A percentile compares a stretch with the other conserved stretches of the same genome.
Conservation (phyloP, 2,888 invertebrate species). For the Taenaris catops region DNA sequence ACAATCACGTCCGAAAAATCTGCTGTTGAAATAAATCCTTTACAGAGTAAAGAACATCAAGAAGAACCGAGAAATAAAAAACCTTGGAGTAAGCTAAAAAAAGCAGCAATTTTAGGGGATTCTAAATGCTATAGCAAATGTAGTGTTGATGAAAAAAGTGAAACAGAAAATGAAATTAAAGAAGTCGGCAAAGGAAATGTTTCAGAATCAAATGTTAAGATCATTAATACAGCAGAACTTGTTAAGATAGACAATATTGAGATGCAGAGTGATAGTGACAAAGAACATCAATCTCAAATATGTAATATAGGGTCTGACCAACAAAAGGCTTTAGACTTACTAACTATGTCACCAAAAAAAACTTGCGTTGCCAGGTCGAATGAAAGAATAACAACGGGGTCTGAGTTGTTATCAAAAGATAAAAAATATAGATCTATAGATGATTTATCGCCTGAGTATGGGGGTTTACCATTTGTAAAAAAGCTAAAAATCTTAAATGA, state of each 20-base stretch:
- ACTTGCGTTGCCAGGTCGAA: conserved; percentile 35
- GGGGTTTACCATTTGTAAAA: conserved; percentile 92
- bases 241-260: conserved; percentile 74
- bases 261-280: conserved; percentile 30
- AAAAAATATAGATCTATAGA: conserved; percentile 92
- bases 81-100: conserved; percentile 89
- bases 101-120: conserved; percentile 83
- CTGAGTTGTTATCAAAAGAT: conserved; percentile 53
- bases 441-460: conserved; percentile 92
- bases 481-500: conserved; percentile 93
- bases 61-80: conserved; percentile 73
- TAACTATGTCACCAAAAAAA: conserved; percentile 61
- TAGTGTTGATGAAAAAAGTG: conserved; percentile 53
- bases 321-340: conserved; percentile 65
- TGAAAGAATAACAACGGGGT: conserved; percentile 42
- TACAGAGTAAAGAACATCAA: conserved; percentile 44
- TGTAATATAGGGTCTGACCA: conserved; percentile 67
- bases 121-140: conserved; percentile 60
- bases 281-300: conserved; percentile 28
- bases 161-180: conserved; percentile 37
- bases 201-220: conserved; percentile 46
- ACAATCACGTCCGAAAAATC: conserved; percentile 41
- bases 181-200: conserved; percentile 33
- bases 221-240: conserved; percentile 66
- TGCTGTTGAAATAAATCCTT: conserved; percentile 47